Evolutionary conservation across 2,888 invertebrate genomes (phyloP).

Genomic region (Sericinus montela): DNA sequence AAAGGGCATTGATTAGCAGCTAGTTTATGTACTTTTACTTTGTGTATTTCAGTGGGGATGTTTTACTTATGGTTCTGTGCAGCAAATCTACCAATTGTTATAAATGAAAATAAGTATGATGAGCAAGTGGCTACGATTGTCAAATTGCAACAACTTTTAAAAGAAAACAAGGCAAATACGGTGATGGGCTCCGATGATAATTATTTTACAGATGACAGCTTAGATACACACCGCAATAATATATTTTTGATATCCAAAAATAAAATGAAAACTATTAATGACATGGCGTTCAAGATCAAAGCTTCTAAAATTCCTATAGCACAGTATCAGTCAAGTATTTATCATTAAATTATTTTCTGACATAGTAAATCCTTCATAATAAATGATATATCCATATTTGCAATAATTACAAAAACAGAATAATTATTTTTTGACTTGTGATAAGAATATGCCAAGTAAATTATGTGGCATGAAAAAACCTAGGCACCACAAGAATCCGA

Average conservation of each 20-base stretch:
- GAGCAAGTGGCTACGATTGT: conserved; percentile 55
- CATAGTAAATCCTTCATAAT: no score
- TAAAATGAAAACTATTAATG: not conserved
- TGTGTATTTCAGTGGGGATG: conserved; percentile 57
- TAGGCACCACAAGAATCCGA: no score
- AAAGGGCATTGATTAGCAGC: no score
- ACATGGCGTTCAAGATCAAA: not conserved
- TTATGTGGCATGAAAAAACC: no score
- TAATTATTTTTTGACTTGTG: no score
- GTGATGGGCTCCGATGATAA: conserved; percentile 1
- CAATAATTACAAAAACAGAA: no score
- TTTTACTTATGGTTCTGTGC: conserved; percentile 69
- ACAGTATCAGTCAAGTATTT: not conserved
- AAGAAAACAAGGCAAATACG: conserved; percentile 31
- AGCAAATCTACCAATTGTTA: conserved; percentile 58
- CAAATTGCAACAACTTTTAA: conserved; percentile 47
- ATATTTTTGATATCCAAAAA: not conserved
- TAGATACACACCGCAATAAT: not conserved
- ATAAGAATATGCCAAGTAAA: no score
- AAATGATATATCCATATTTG: no score
- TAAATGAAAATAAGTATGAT: conserved; percentile 62
- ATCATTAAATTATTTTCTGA: not conserved
- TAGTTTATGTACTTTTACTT: no score
- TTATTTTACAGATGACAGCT: not conserved
- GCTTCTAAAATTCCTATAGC: not conserved